Conservation (phyloP, 2,888 invertebrate genomes). For the Pyrrhia umbra region DNA sequence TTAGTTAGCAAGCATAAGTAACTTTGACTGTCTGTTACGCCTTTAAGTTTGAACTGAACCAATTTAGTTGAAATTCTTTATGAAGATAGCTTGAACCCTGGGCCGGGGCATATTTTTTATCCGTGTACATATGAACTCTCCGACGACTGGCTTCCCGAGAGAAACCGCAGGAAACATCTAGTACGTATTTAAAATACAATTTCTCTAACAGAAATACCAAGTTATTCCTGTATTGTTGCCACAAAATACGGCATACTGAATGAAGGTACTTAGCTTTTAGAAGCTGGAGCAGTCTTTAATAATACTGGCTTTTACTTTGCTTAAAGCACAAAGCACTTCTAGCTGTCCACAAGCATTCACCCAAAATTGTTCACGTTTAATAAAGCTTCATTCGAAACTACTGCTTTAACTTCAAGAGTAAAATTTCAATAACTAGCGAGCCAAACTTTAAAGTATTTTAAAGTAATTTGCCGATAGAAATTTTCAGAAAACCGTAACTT, state of each 20-base stretch:
- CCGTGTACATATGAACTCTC: too few species aligned
- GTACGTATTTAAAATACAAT: background rate
- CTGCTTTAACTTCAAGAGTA: slow-evolving; percentile 9
- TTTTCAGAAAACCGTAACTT: slow-evolving; percentile 22
- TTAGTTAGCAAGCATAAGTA: too few species aligned
- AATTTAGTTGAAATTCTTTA: too few species aligned
- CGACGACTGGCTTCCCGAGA: too few species aligned
- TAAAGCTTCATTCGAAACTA: slow-evolving; percentile 23
- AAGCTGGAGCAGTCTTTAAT: slow-evolving; percentile 17
- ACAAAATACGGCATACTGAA: background rate
- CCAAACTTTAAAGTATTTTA: slow-evolving; percentile 34
- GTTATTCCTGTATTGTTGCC: background rate
- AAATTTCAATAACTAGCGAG: slow-evolving; percentile 39
- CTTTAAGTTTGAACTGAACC: too few species aligned
- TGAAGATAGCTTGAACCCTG: too few species aligned
- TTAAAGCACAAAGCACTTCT: slow-evolving; percentile 22
- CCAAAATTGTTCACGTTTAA: slow-evolving; percentile 29
- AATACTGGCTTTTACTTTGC: slow-evolving; percentile 17
- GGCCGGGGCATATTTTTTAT: too few species aligned
- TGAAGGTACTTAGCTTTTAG: slow-evolving; percentile 6
- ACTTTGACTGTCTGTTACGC: too few species aligned
- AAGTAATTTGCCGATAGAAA: slow-evolving; percentile 35
- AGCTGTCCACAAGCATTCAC: slow-evolving; percentile 8
- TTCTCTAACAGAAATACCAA: background rate
- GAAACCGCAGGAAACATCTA: background rate